These are phyloP conservation scores for Suillia variegata DNA, from an alignment of 2,888 invertebrate species.

Conservation along the genomic window DNA sequence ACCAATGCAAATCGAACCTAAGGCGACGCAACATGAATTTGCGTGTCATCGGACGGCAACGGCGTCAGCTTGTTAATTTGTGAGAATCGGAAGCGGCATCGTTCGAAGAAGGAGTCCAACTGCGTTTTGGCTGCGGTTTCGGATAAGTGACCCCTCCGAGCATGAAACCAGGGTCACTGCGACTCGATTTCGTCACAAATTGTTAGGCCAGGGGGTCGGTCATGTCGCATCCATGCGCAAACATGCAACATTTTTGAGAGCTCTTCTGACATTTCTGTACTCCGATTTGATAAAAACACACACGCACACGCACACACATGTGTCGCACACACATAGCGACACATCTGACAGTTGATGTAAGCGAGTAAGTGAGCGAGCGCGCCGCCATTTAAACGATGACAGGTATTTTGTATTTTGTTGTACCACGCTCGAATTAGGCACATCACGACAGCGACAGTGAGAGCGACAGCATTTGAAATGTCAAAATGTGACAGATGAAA, in stretches of 20 bases:
- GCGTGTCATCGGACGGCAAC: constrained; percentile 25
- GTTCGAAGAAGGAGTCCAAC: neutral
- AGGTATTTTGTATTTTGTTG: constrained; percentile 16
- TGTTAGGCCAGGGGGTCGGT: neutral
- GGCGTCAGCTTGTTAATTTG: constrained; percentile 58
- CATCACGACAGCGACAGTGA: neutral
- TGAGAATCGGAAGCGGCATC: constrained; percentile 33
- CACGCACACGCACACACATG: no score
- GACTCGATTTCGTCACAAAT: neutral
- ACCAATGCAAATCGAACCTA: constrained; percentile 13
- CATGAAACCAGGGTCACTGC: no score
- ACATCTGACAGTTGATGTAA: constrained; percentile 21
- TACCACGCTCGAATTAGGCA: no score
- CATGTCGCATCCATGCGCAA: neutral
- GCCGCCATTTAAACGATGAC: constrained; percentile 23
- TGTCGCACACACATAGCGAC: no score
- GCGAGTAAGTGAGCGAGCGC: no score
- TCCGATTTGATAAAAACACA: neutral
- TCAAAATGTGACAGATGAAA: constrained; percentile 46
- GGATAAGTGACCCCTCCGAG: constrained; percentile 4
- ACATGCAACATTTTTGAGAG: neutral
- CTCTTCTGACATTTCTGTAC: neutral
- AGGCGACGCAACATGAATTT: constrained; percentile 27
- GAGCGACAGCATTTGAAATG: constrained; percentile 28
- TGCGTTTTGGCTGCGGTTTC: constrained; percentile 17